A percentile compares a stretch with the other conserved stretches of the same genome.
Evolutionary conservation across 2,888 invertebrate species (phyloP).

Genomic region (Drosophila mimica): DNA sequence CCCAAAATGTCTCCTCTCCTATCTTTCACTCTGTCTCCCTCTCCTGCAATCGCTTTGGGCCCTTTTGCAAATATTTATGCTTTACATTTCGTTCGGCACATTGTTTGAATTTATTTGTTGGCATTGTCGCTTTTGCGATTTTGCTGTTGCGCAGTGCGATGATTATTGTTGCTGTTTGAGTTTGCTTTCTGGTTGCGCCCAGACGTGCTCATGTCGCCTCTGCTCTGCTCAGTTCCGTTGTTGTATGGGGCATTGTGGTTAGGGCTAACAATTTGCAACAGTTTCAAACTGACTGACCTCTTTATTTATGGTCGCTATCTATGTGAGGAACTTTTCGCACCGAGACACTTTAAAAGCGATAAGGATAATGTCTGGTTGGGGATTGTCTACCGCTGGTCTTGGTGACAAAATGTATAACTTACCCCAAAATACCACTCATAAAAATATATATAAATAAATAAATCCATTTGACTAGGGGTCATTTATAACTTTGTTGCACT

Average conservation of each 20-base stretch:
- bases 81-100: conserved; percentile 79
- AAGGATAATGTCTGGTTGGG: conserved; percentile 16
- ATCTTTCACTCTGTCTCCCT: conserved; percentile 7
- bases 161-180: conserved; percentile 67
- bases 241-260: conserved; percentile 53
- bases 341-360: conserved; percentile 41
- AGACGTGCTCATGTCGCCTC: conserved; percentile 67
- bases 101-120: conserved; percentile 79
- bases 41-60: conserved; percentile 41
- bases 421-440: not conserved
- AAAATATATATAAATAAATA: conserved; percentile 7
- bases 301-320: conserved; percentile 66
- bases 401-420: not conserved
- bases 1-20: not conserved
- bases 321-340: conserved; percentile 30
- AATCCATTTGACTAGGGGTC: not conserved
- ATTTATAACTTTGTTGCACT: not conserved
- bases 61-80: conserved; percentile 80
- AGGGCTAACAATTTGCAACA: conserved; percentile 62
- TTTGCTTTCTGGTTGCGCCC: conserved; percentile 53
- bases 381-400: conserved; percentile 19
- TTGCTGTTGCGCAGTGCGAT: conserved; percentile 62
- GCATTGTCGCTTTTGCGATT: conserved; percentile 69
- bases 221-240: conserved; percentile 6
- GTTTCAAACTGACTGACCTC: conserved; percentile 60